Evolutionary conservation across 2,888 invertebrate genomes (phyloP).

Genomic region (Drosophila niveifrons): DNA sequence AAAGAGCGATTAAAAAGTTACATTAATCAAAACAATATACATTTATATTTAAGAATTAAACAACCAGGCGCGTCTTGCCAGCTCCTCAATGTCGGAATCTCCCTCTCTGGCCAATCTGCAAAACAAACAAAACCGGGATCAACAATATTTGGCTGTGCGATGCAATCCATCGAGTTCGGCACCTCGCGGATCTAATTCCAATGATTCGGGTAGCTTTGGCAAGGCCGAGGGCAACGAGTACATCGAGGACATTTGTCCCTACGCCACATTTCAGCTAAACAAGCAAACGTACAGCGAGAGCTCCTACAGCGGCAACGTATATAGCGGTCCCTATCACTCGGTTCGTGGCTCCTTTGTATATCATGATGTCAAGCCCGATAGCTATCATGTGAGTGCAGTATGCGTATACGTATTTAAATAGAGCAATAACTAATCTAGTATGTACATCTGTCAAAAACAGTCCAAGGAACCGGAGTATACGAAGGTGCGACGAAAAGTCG

Average conservation of each 20-base stretch:
- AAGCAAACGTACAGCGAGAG: constrained; percentile 95
- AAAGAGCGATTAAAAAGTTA: too few species aligned
- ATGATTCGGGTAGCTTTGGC: constrained; percentile 87
- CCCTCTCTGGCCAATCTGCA: constrained; percentile 92
- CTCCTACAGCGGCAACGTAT: constrained; percentile 95
- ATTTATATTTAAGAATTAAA: constrained; percentile 81
- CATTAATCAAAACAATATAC: too few species aligned
- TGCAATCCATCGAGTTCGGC: constrained; percentile 86
- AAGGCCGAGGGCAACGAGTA: constrained; percentile 89
- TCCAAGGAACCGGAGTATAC: constrained; percentile 93
- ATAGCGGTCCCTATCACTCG: constrained; percentile 94
- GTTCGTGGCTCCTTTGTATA: constrained; percentile 95
- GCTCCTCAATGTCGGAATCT: constrained; percentile 89
- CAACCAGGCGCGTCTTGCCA: constrained; percentile 85
- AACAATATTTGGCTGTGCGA: constrained; percentile 91
- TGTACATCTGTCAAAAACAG: constrained; percentile 51
- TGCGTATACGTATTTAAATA: constrained; percentile 2
- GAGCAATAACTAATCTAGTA: not conserved
- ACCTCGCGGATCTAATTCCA: constrained; percentile 85
- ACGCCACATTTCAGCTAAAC: constrained; percentile 95
- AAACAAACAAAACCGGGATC: constrained; percentile 92
- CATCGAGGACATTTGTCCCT: constrained; percentile 96
- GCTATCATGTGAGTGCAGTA: constrained; percentile 84
- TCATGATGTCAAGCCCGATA: constrained; percentile 92
- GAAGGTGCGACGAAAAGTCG: constrained; percentile 93